These are phyloP conservation scores for Drosophila vallismaia DNA, from an alignment of 2,888 invertebrate species.

Conservation along the genomic window DNA sequence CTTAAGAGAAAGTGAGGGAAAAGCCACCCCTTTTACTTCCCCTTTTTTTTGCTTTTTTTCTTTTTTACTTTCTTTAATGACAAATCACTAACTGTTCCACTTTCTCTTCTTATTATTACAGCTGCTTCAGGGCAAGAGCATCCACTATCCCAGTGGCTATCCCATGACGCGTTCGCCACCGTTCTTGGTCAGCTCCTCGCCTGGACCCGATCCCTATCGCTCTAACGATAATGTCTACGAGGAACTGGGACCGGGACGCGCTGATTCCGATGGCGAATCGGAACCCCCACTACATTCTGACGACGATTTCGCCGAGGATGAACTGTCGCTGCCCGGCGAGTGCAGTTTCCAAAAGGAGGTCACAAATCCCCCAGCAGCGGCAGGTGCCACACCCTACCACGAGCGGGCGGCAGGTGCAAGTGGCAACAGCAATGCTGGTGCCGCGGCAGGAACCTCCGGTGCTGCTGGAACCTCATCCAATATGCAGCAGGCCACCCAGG, in stretches of 20 bases:
- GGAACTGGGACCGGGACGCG: constrained; percentile 88
- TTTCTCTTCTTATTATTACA: constrained; percentile 44
- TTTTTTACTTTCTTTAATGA: constrained; percentile 3
- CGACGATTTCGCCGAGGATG: constrained; percentile 94
- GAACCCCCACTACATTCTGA: constrained; percentile 89
- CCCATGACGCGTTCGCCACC: constrained; percentile 86
- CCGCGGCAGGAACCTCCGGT: constrained; percentile 27
- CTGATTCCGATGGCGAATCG: constrained; percentile 86
- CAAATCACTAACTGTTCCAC: constrained; percentile 13
- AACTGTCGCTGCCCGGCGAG: constrained; percentile 87
- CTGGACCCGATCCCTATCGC: constrained; percentile 88
- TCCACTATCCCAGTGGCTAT: constrained; percentile 87
- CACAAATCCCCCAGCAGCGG: constrained; percentile 26
- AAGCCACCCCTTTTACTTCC: constrained; percentile 4
- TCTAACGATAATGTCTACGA: constrained; percentile 91
- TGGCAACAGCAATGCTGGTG: constrained; percentile 34
- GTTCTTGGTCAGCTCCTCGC: constrained; percentile 89
- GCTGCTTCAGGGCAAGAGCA: constrained; percentile 81
- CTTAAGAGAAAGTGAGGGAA: constrained; percentile 13
- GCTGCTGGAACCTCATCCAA: constrained; percentile 11
- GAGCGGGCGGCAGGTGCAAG: constrained; percentile 57
- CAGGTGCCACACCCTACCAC: constrained; percentile 66
- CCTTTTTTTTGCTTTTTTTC: not conserved
- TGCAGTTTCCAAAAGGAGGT: constrained; percentile 80
- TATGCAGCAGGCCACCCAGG: constrained; percentile 57